Conservation (phyloP, 2,113 vertebrate genomes). For the Dromiciops gliroides region DNA sequence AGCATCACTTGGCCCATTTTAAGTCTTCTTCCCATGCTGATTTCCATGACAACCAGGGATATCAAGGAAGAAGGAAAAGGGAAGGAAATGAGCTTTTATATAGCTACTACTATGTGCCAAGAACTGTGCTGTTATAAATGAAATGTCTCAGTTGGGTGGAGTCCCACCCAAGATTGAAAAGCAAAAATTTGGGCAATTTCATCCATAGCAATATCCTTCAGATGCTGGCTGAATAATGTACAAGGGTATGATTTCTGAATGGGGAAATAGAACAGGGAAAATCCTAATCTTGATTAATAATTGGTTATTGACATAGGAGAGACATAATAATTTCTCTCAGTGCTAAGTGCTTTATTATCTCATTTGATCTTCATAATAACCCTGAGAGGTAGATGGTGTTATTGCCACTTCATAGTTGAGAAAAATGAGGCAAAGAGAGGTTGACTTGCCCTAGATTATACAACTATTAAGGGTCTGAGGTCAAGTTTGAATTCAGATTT, state of each 20-base stretch:
- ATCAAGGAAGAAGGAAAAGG: neutral
- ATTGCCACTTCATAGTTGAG: neutral
- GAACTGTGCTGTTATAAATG: neutral
- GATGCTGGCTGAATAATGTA: no score
- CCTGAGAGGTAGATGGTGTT: neutral
- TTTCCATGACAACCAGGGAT: neutral
- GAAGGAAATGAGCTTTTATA: neutral
- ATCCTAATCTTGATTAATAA: no score
- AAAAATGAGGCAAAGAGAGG: neutral
- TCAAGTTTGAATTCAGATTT: neutral
- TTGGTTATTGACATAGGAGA: no score
- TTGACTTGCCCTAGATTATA: neutral
- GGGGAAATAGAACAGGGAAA: no score
- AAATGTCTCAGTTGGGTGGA: neutral
- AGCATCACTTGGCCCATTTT: neutral
- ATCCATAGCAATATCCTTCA: no score
- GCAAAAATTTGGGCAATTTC: neutral
- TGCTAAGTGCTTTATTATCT: neutral
- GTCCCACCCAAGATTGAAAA: neutral
- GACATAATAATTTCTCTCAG: no score
- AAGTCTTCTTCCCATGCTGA: neutral
- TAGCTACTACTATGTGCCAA: neutral
- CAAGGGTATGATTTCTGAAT: no score
- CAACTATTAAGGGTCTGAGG: neutral
- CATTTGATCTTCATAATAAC: neutral